phyloP scores from a whole-genome alignment of 2,113 vertebrate genomes.

The Cichladusa arquata region DNA sequence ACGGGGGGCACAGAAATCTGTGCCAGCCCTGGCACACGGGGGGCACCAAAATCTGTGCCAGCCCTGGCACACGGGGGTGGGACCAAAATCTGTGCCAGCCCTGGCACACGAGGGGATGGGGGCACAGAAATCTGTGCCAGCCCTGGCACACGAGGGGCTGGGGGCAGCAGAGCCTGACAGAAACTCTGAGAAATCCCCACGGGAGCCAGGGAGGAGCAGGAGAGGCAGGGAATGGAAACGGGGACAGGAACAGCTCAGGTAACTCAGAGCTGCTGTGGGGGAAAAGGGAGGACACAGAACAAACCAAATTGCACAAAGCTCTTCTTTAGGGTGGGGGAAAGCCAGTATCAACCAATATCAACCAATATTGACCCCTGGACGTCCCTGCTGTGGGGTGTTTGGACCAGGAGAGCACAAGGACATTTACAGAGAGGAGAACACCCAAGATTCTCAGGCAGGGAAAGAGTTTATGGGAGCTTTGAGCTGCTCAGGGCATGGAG shows the following conservation, averaged over 20 bases:
- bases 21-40: too few species aligned
- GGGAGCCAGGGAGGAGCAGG: background rate
- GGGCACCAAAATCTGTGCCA: too few species aligned
- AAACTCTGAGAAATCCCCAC: fast-evolving
- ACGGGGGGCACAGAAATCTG: too few species aligned
- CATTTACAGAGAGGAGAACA: fast-evolving
- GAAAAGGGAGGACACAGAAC: fast-evolving
- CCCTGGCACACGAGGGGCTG: background rate
- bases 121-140: background rate
- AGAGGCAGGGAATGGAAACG: background rate
- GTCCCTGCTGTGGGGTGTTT: fast-evolving
- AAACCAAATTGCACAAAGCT: background rate
- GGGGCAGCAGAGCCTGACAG: background rate
- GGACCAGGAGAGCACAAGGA: background rate
- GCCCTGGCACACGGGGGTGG: background rate
- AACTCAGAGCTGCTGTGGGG: fast-evolving
- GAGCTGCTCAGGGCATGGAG: background rate
- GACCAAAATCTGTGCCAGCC: too few species aligned
- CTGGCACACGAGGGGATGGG: too few species aligned
- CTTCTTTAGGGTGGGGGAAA: fast-evolving
- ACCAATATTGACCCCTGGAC: background rate
- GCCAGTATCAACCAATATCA: fast-evolving
- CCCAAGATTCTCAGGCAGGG: background rate
- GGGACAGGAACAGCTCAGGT: fast-evolving
- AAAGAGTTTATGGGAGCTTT: background rate